A percentile compares a stretch with the other conserved stretches of the same genome.
Evolutionary conservation across 2,113 vertebrate genomes (phyloP).

Genomic region (Aix galericulata): DNA sequence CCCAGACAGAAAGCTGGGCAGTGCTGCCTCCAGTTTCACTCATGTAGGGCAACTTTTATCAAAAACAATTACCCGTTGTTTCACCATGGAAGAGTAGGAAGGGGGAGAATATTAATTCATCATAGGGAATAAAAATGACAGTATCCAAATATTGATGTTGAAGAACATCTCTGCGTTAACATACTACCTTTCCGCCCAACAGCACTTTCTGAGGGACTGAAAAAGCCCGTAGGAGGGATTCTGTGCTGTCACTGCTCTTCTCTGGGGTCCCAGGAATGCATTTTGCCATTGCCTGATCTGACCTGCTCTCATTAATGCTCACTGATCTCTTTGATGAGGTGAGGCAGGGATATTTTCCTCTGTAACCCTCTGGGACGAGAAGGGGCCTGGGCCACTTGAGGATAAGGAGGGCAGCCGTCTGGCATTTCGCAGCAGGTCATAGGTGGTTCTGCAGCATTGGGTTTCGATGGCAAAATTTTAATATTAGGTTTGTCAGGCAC

Average conservation of each 20-base stretch:
- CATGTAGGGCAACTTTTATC: background rate
- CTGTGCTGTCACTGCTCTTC: background rate
- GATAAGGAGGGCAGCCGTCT: background rate
- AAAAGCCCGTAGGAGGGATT: background rate
- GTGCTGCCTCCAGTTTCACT: background rate
- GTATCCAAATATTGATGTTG: background rate
- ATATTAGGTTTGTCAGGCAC: background rate
- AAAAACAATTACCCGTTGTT: background rate
- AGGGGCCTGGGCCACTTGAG: background rate
- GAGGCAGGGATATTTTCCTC: background rate
- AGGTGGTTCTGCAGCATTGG: background rate
- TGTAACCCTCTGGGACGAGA: background rate
- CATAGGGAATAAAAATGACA: background rate
- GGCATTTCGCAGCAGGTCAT: background rate
- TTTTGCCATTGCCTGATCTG: background rate
- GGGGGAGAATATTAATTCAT: background rate
- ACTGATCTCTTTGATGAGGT: background rate
- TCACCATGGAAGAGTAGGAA: background rate
- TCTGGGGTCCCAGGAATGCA: background rate
- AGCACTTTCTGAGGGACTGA: background rate
- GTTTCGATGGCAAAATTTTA: background rate
- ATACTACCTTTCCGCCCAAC: background rate
- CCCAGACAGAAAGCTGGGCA: background rate
- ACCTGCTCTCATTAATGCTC: background rate
- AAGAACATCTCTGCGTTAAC: background rate